These are phyloP conservation scores for Betta splendens DNA, from an alignment of 2,797 vertebrate genomes.

Conservation along the genomic window DNA sequence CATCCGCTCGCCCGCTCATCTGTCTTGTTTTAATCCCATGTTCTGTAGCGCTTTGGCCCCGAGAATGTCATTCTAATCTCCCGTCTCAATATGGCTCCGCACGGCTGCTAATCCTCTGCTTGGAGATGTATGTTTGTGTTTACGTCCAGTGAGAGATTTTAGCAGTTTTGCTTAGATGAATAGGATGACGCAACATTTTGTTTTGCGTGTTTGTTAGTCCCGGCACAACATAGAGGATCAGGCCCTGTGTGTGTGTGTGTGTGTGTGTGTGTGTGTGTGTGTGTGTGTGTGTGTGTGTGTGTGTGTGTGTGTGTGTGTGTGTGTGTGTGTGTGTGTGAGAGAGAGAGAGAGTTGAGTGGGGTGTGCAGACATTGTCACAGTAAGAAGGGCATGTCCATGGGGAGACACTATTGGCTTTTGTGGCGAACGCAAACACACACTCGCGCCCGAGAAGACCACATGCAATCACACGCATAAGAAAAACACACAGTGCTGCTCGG, in stretches of 20 bases:
- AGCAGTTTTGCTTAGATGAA: slow-evolving; percentile 32
- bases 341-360: slow-evolving; percentile 8
- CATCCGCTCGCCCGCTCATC: slow-evolving; percentile 53
- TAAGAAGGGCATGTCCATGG: slow-evolving; percentile 46
- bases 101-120: slow-evolving; percentile 61
- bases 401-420: slow-evolving; percentile 33
- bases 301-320: slow-evolving; percentile 12
- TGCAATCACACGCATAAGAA: neutral
- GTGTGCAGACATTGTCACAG: slow-evolving; percentile 28
- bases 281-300: slow-evolving; percentile 11
- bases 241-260: slow-evolving; percentile 13
- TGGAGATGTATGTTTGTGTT: slow-evolving; percentile 37
- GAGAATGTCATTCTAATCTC: slow-evolving; percentile 73
- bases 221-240: slow-evolving; percentile 32
- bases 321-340: slow-evolving; percentile 6
- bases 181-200: slow-evolving; percentile 54
- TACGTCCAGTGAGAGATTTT: slow-evolving; percentile 36
- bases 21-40: slow-evolving; percentile 70
- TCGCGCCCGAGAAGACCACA: neutral
- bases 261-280: slow-evolving; percentile 13
- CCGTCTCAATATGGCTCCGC: slow-evolving; percentile 63
- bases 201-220: slow-evolving; percentile 47
- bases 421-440: slow-evolving; percentile 25
- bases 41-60: slow-evolving; percentile 56
- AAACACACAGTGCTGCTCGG: slow-evolving; percentile 33